Evolutionary conservation across 2,888 invertebrate species (phyloP), one percentile per base, ranked within the genome.

Genomic region (Agapostemon virescens): DNA sequence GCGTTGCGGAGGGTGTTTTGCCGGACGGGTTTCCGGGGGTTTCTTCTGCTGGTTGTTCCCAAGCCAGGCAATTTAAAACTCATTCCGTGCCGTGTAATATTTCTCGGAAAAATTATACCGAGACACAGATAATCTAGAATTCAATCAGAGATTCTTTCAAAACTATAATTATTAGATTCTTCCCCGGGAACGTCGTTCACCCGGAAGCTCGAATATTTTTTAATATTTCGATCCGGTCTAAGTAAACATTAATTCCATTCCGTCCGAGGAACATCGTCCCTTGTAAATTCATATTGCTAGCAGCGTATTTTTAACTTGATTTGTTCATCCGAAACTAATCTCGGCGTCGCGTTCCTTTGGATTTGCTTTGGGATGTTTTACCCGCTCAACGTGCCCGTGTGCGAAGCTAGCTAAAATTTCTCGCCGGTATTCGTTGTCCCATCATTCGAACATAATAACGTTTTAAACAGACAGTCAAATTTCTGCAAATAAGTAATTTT

Each of bases 81-180:
- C 36, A 36, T 23, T 23, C 17, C 38, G 17, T 11, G 13, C 17
- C 5, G 30, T 20, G 26, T 30, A 30, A 42, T 36, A 63, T 63
- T 33, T 63, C 20, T 63, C 63, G 20, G 63, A 36, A 63, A 63
- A 30, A 33, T 63, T 63, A 49, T 49, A 36, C 36, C 33, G 36
- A 3, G n/a, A 33, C 5, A n/a, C n/a, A 63, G 33, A 36, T 63
- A 55, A 63, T 63, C 63, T 36, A n/a, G 63, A 11, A 63, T 63
- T 63, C 63, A 63, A 63, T 63, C 36, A 36, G 1, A 20, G n/a
- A 63, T 11, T n/a, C 13, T 13, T 36, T n/a, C n/a, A n/a, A n/a
- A n/a, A 13, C n/a, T 63, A 36, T 36, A 33, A 55, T 15, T 6
- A 49, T 49, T 23, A 7, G 20, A 6, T 5, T 49, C 20, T 45